A percentile compares a stretch with the other conserved stretches of the same genome.
Conservation (phyloP, 2,888 invertebrate genomes). For the Nomada goodeniana region DNA sequence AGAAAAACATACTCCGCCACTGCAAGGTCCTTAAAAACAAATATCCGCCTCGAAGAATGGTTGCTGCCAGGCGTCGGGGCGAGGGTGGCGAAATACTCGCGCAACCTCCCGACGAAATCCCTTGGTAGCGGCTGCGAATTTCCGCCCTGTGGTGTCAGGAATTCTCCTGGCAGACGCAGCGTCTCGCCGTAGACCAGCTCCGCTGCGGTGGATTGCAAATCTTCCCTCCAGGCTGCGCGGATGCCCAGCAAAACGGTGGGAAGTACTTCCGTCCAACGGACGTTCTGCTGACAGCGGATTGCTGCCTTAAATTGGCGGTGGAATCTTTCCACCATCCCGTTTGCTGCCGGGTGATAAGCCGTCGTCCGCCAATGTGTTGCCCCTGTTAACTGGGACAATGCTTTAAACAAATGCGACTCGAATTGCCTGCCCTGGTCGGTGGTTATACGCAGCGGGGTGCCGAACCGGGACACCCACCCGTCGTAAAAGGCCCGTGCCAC, state of each 20-base stretch:
- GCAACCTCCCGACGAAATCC: not conserved
- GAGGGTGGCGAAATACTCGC: slow-evolving; percentile 2
- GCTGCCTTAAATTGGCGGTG: slow-evolving; percentile 4
- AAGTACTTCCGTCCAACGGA: not conserved
- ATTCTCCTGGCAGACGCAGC: not conserved
- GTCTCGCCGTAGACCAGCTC: slow-evolving; percentile 12
- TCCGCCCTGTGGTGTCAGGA: not conserved
- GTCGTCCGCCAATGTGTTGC: not conserved
- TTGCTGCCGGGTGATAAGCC: not conserved
- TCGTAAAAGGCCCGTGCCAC: not conserved
- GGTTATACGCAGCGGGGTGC: slow-evolving; percentile 1
- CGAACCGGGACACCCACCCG: not conserved
- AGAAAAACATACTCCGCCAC: slow-evolving; percentile 2
- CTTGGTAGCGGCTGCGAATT: too few species aligned
- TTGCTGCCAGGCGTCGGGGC: not conserved
- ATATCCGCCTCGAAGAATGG: not conserved
- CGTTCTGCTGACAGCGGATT: not conserved
- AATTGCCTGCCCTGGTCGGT: slow-evolving; percentile 25
- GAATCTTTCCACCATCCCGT: slow-evolving; percentile 2
- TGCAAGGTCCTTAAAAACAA: slow-evolving; percentile 3
- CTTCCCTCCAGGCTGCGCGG: not conserved
- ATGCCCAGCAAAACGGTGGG: slow-evolving; percentile 12
- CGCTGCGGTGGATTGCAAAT: not conserved
- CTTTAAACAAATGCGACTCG: not conserved
- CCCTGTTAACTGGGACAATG: not conserved